Evolutionary conservation across 2,888 invertebrate genomes (phyloP).

Genomic region (Agonopterix arenella): DNA sequence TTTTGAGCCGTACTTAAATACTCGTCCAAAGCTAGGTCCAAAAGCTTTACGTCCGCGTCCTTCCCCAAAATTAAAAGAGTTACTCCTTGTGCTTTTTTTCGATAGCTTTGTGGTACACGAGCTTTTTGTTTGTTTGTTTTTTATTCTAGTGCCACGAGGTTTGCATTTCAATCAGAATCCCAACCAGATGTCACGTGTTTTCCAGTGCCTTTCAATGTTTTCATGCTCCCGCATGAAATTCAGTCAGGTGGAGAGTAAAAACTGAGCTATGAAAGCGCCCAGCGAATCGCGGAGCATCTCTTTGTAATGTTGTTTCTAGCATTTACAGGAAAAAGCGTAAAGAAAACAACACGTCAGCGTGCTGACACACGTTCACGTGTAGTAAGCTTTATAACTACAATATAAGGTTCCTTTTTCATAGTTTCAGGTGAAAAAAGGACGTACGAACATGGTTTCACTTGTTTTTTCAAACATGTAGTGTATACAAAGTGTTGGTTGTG

Average conservation of each 20-base stretch:
- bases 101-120: too few species aligned
- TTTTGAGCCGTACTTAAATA: slow-evolving; percentile 9
- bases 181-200: not conserved
- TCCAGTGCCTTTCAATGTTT: not conserved
- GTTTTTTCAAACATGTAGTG: slow-evolving; percentile 19
- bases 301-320: slow-evolving; percentile 26
- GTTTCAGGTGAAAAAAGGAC: not conserved
- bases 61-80: too few species aligned
- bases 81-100: too few species aligned
- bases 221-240: not conserved
- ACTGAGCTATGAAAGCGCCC: slow-evolving; percentile 10
- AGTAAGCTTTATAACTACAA: slow-evolving; percentile 3
- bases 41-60: not conserved
- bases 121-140: too few species aligned
- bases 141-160: too few species aligned
- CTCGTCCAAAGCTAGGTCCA: too few species aligned
- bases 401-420: slow-evolving; percentile 10
- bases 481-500: slow-evolving; percentile 23
- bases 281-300: slow-evolving; percentile 11
- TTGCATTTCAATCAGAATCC: not conserved
- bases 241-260: slow-evolving; percentile 4
- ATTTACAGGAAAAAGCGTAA: slow-evolving; percentile 23
- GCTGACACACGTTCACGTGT: not conserved
- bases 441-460: slow-evolving; percentile 12
- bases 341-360: slow-evolving; percentile 19